Evolutionary conservation across 1,140 invertebrate genomes (phyloP).

Genomic region (Magallana gigas): DNA sequence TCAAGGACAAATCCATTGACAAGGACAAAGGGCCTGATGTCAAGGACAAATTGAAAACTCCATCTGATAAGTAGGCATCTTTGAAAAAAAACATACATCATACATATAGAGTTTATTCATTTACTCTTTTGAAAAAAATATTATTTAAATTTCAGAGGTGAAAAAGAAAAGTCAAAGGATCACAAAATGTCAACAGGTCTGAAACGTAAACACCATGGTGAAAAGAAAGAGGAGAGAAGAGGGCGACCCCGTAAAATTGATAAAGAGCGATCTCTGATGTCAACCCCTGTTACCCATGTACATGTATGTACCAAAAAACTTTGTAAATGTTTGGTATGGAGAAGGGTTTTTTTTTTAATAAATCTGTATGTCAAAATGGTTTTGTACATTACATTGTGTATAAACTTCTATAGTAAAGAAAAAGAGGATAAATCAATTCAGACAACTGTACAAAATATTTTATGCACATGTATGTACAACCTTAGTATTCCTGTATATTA

Average conservation of each 20-base stretch:
- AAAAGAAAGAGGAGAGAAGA: conserved; percentile 32
- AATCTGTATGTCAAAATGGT: not conserved
- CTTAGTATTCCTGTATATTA: not conserved
- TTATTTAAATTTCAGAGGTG: conserved; percentile 33
- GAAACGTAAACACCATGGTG: conserved; percentile 57
- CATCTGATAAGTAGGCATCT: conserved; percentile 46
- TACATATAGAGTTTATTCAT: too few species aligned
- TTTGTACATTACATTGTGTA: too few species aligned
- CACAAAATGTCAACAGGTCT: conserved; percentile 54
- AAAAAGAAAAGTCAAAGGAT: conserved; percentile 57
- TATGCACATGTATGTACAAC: not conserved
- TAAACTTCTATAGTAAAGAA: too few species aligned
- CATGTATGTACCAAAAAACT: not conserved
- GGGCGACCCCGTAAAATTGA: conserved; percentile 32
- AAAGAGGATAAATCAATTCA: too few species aligned
- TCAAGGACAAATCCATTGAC: conserved; percentile 33
- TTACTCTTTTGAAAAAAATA: too few species aligned
- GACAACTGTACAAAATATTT: not conserved
- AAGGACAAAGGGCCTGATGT: conserved; percentile 28
- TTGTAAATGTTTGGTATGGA: too few species aligned
- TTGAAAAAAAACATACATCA: not conserved
- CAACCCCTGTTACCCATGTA: conserved; percentile 18
- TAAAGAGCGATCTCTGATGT: conserved; percentile 2
- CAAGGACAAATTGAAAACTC: conserved; percentile 46
- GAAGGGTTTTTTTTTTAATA: not conserved